These are phyloP conservation scores for Smittia sp. DNA, from an alignment of 2,888 invertebrate genomes.

Conservation along the genomic window DNA sequence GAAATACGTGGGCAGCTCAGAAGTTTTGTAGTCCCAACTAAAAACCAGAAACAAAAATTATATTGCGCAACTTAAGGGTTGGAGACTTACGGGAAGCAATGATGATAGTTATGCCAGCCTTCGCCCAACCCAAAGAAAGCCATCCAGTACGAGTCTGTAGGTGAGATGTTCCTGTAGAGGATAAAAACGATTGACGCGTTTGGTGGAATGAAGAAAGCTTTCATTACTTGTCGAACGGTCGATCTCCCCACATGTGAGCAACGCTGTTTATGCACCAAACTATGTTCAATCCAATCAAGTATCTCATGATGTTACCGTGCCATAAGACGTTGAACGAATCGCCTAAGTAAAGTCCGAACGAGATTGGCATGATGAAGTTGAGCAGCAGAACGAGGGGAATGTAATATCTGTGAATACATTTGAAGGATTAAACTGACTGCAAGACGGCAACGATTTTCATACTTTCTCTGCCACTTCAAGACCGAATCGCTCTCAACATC, in stretches of 20 bases:
- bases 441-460: conserved; percentile 46
- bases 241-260: conserved; percentile 88
- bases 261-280: conserved; percentile 95
- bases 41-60: too few species aligned
- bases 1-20: conserved; percentile 66
- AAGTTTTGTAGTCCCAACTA: conserved; percentile 73
- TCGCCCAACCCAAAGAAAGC: conserved; percentile 69
- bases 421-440: background rate
- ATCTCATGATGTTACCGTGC: conserved; percentile 74
- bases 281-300: conserved; percentile 72
- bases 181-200: too few species aligned
- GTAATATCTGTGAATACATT: conserved; percentile 54
- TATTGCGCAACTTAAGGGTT: background rate
- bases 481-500: conserved; percentile 82
- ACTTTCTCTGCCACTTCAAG: conserved; percentile 84
- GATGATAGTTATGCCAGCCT: conserved; percentile 88
- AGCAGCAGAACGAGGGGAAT: conserved; percentile 69
- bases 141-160: conserved; percentile 68
- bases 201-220: conserved; percentile 50
- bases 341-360: conserved; percentile 75
- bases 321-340: conserved; percentile 66
- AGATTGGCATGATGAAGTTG: conserved; percentile 77
- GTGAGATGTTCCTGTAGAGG: conserved; percentile 61
- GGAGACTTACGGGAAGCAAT: conserved; percentile 68
- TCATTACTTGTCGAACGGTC: conserved; percentile 72